These are phyloP conservation scores for Sebastes trivittatus DNA, from an alignment of 2,797 vertebrate species.

Conservation along the genomic window DNA sequence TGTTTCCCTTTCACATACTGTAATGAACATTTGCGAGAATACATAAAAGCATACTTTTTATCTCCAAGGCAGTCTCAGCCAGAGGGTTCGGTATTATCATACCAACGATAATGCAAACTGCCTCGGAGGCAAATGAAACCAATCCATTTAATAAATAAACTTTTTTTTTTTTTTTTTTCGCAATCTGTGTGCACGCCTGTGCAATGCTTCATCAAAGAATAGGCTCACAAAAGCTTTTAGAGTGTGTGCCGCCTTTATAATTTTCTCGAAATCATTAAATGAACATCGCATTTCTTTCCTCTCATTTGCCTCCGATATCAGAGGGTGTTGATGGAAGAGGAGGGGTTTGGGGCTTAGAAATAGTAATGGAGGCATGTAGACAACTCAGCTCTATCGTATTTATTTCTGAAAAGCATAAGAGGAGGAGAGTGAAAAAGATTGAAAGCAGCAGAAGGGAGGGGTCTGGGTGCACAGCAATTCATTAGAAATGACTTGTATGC, in stretches of 20 bases:
- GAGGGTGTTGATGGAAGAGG: background rate
- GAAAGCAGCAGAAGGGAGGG: background rate
- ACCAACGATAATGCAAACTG: conserved; percentile 30
- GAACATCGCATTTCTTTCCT: conserved; percentile 9
- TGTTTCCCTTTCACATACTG: conserved; percentile 31
- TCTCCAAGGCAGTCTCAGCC: conserved; percentile 30
- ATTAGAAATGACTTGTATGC: conserved; percentile 72
- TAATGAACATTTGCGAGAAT: conserved; percentile 41
- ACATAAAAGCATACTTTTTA: conserved; percentile 36
- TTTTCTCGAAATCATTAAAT: conserved; percentile 38
- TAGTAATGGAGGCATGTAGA: conserved; percentile 1
- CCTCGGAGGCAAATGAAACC: conserved; percentile 46
- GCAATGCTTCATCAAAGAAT: conserved; percentile 33
- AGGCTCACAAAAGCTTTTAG: conserved; percentile 15
- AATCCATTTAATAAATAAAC: conserved; percentile 45
- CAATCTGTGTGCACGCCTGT: background rate
- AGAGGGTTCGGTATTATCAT: conserved; percentile 34
- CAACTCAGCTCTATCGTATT: conserved; percentile 13
- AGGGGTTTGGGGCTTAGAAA: background rate
- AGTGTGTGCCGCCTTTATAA: conserved; percentile 10
- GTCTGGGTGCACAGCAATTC: conserved; percentile 39
- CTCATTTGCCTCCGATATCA: background rate
- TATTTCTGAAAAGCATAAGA: conserved; percentile 10
- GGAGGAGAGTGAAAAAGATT: background rate
- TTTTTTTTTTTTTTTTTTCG: background rate